These are phyloP conservation scores for Pachyuromys duprasi DNA, from an alignment of 2,797 vertebrate species.

Conservation along the genomic window DNA sequence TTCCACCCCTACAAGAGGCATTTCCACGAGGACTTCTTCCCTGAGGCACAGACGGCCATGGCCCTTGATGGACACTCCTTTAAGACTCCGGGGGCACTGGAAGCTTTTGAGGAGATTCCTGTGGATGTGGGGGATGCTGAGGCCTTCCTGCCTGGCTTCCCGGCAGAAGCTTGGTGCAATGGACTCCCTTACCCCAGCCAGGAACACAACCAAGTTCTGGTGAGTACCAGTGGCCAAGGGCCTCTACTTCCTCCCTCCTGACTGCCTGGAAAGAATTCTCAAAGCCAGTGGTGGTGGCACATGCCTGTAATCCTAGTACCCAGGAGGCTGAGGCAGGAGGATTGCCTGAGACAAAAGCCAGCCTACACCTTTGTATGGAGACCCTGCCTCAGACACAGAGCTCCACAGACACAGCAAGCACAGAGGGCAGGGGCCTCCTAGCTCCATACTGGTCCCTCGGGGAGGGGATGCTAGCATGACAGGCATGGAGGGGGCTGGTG, in stretches of 20 bases:
- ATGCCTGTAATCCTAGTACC: not conserved
- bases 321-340: not conserved
- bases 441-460: not conserved
- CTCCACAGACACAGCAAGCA: not conserved
- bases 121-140: slow-evolving; percentile 84
- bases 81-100: slow-evolving; percentile 79
- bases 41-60: slow-evolving; percentile 84
- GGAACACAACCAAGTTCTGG: slow-evolving; percentile 87
- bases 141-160: slow-evolving; percentile 82
- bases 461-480: not conserved
- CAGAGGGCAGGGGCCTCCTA: not conserved
- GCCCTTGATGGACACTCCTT: slow-evolving; percentile 85
- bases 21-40: slow-evolving; percentile 89
- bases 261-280: not conserved
- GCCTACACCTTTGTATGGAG: not conserved
- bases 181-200: slow-evolving; percentile 84
- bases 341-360: not conserved
- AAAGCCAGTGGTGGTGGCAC: not conserved
- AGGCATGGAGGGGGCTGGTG: not conserved
- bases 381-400: not conserved
- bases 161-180: slow-evolving; percentile 86
- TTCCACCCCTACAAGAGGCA: slow-evolving; percentile 94
- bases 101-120: slow-evolving; percentile 84
- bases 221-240: slow-evolving; percentile 71
- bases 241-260: not conserved